These are phyloP conservation scores for Stenoptilia bipunctidactyla DNA, from an alignment of 2,888 invertebrate species.

Conservation along the genomic window DNA sequence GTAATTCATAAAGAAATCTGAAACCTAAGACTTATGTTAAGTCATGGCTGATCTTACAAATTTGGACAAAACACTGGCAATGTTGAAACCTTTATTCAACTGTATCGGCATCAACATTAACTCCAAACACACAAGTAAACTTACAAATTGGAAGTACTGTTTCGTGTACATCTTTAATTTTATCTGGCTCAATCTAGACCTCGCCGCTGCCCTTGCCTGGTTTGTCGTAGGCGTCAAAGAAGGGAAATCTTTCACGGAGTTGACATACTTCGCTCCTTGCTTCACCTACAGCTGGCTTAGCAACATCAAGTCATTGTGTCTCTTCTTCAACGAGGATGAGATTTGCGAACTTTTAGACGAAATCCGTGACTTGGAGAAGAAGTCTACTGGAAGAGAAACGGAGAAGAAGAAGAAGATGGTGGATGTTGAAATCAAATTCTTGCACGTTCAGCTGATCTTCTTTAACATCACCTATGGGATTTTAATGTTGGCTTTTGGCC, in stretches of 20 bases:
- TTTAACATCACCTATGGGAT: conserved; percentile 24
- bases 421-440: conserved; percentile 22
- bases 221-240: conserved; percentile 22
- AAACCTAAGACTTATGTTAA: too few relatives aligned
- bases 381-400: conserved; percentile 9
- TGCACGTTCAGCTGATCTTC: conserved; percentile 26
- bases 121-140: background rate
- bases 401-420: conserved; percentile 21
- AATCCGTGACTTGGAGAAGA: conserved; percentile 23
- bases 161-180: conserved; percentile 22
- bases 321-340: conserved; percentile 20
- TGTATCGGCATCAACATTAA: background rate
- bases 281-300: conserved; percentile 21
- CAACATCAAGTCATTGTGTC: conserved; percentile 20
- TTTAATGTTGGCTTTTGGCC: conserved; percentile 23
- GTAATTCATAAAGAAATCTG: too few relatives aligned
- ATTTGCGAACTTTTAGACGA: conserved; percentile 21
- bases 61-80: background rate
- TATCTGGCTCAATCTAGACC: conserved; percentile 25
- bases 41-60: background rate
- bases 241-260: conserved; percentile 24
- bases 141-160: background rate
- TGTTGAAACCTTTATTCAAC: background rate
- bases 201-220: conserved; percentile 25
- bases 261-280: conserved; percentile 33